Conservation (phyloP, 30 jellyfish, hydroid and myxozoan species). For the Aurelia sp. region DNA sequence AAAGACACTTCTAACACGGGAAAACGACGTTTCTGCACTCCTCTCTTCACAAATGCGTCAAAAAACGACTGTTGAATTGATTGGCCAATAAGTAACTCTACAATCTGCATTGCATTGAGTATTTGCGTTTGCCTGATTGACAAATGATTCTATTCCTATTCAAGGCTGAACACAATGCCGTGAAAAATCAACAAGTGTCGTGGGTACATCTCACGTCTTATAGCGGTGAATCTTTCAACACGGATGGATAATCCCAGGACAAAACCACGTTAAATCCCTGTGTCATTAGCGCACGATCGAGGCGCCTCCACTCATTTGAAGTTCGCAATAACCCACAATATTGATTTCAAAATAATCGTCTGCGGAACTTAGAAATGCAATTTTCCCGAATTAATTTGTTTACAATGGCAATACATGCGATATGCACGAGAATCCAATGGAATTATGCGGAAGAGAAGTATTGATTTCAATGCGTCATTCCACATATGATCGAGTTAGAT, state of each 20-base stretch:
- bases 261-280: constrained; percentile 80
- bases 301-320: constrained; percentile 77
- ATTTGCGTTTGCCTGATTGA: neutral
- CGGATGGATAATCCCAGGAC: constrained; percentile 76
- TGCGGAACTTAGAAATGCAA: constrained; percentile 18
- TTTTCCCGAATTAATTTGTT: constrained; percentile 49
- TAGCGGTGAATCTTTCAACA: constrained; percentile 78
- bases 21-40: too few relatives aligned
- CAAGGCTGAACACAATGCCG: constrained; percentile 35
- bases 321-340: constrained; percentile 72
- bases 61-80: too few relatives aligned
- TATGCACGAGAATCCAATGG: constrained; percentile 40
- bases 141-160: constrained; percentile 44
- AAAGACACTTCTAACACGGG: too few relatives aligned
- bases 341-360: constrained; percentile 23
- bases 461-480: too few relatives aligned
- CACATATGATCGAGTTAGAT: too few relatives aligned
- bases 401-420: constrained; percentile 35
- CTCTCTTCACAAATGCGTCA: too few relatives aligned
- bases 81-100: too few relatives aligned
- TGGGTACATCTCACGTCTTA: constrained; percentile 48
- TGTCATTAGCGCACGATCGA: constrained; percentile 79
- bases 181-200: constrained; percentile 56
- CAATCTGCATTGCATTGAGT: too few relatives aligned
- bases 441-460: too few relatives aligned